Base-by-base conservation (phyloP, 2,113 vertebrate genomes). In the Brachyistius frenatus region DNA sequence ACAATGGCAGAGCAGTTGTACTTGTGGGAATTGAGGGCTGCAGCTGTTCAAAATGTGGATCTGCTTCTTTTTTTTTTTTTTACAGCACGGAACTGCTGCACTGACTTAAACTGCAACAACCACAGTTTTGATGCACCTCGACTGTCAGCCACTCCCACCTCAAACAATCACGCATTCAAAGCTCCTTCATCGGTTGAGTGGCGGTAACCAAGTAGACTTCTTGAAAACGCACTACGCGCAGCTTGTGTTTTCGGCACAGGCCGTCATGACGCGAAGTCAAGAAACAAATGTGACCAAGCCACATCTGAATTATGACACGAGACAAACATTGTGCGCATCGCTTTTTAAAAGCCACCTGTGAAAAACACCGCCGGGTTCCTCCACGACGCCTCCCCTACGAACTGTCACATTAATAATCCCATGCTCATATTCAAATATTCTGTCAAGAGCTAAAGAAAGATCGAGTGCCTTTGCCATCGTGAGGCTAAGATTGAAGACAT, bases 361-460 rank as follows among this genome's bases (percentile, higher is more conserved):
- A 83, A 81, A 87, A 85, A 71, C 15, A 41, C 67, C 88, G 91
- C 91, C 76, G 88, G 95, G 93, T 93, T 94, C 74, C 91, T 88
- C 92, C 88, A 81, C 90, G 94, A 94, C 92, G 89, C 92, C 83
- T 84, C 78, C 94, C 90, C 91, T 84, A 92, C 84, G 92, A 95
- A 94, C 95, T 90, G 94, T 95, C 95, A 95, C 95, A 97, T 98
- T 97, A 96, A 98, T 97, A 97, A 97, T 94, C 92, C 95, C 92
- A 89, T 90, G 94, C 96, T 96, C 95, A 94, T 97, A 98, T 97
- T 97, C 96, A 98, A 97, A 98, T 97, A 94, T 95, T 97, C 97
- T 97, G 96, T 97, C 96, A 91, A 91, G 93, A 94, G 93, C 95
- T 95, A 96, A 96, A 97, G 96, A 95, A 97, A 97, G 96, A 97